These are phyloP conservation scores for Papilio polyxenes DNA, from an alignment of 1,140 invertebrate species.

Conservation along the genomic window DNA sequence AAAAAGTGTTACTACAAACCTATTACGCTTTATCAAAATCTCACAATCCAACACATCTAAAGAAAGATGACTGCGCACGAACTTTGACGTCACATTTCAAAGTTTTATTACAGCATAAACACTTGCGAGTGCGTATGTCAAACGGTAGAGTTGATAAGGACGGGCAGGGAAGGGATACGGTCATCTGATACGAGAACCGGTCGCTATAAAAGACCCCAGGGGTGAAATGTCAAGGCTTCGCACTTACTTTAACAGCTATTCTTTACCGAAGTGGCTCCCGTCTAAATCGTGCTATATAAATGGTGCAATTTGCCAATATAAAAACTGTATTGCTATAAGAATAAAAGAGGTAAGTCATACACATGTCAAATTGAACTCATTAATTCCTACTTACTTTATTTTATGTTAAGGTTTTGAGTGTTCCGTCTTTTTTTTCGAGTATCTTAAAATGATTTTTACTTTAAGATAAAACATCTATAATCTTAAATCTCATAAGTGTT, in stretches of 20 bases:
- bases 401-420: too few relatives aligned
- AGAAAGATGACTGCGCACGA: not conserved
- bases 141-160: constrained; percentile 49
- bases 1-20: not conserved
- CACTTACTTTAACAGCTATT: constrained; percentile 55
- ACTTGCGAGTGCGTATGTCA: constrained; percentile 47
- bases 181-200: constrained; percentile 62
- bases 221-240: constrained; percentile 55
- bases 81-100: constrained; percentile 34
- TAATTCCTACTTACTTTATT: too few relatives aligned
- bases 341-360: not conserved
- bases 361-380: too few relatives aligned
- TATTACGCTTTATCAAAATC: not conserved
- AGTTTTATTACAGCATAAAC: constrained; percentile 55
- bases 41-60: not conserved
- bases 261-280: constrained; percentile 40
- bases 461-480: too few relatives aligned
- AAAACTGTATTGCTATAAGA: not conserved
- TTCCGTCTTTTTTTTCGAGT: too few relatives aligned
- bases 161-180: constrained; percentile 48
- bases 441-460: too few relatives aligned
- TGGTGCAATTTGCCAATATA: not conserved
- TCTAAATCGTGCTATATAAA: constrained; percentile 14
- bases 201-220: constrained; percentile 49
- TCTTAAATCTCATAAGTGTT: too few relatives aligned